Base-by-base conservation (phyloP, 2,888 invertebrate species). In the Agrochola litura region DNA sequence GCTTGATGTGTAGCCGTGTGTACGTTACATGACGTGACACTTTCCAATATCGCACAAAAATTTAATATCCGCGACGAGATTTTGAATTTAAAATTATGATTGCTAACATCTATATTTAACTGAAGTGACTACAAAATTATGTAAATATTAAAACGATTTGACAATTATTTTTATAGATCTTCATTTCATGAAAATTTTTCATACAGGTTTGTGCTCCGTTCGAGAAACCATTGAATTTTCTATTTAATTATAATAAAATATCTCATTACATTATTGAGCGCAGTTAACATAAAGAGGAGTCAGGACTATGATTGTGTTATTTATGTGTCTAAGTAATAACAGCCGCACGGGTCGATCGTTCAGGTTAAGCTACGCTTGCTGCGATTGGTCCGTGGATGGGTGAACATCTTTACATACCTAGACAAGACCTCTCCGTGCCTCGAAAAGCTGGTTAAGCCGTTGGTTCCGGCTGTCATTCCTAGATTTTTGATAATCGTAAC, bases 81-180 rank as follows among this genome's bases (percentile, higher is more conserved):
- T 66, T 66, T n/a, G 1, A 76, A 77, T 66, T 61, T 67, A 52
- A 52, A 60, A 66, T 69, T 41, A n/a, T 43, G 30, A 54, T 54
- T 30, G 8, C n/a, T 37, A 19, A 19, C 60, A 22, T 37, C 61
- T 37, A 10, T 63, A 22, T 22, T 43, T 43, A 43, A 43, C 12
- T 63, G 12, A 63, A 37, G 14, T 4, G 8, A 63, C 1, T 37
- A 37, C 37, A 46, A 46, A 46, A 63, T 22, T 63, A 8, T 41
- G 22, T 1, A 14, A 63, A 41, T 63, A 63, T 22, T 14, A 12
- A 49, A 49, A 16, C 16, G 14, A 49, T 14, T 49, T 14, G 5
- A 49, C 14, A 49, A 49, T 49, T 49, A 16, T 5, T 49, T 46
- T 46, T 46, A 46, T 14, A 43, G 43, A 43, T 3, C 16, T 30